A percentile compares a stretch with the other conserved stretches of the same genome.
These are phyloP conservation scores for Drosophila ogumai DNA, from an alignment of 1,140 invertebrate genomes.

Conservation along the genomic window DNA sequence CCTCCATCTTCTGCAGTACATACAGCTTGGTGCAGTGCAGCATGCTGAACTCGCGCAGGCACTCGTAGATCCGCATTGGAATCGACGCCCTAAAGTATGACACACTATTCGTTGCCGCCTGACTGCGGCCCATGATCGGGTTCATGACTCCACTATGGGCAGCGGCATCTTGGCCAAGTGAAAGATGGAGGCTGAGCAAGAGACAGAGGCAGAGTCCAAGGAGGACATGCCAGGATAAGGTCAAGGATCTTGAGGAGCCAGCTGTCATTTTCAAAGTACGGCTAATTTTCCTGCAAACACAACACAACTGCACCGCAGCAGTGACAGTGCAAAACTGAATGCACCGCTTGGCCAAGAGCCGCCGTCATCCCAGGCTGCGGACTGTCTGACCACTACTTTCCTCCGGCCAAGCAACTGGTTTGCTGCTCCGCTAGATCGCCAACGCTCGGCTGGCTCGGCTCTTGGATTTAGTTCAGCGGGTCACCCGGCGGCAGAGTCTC, in stretches of 20 bases:
- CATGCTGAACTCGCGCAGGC: conserved; percentile 65
- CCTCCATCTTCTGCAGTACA: conserved; percentile 81
- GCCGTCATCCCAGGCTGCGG: conserved; percentile 48
- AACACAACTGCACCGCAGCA: conserved; percentile 76
- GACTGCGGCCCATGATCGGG: conserved; percentile 26
- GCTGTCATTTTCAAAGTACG: conserved; percentile 27
- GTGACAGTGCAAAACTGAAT: conserved; percentile 70
- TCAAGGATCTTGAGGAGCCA: conserved; percentile 7
- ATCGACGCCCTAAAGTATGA: conserved; percentile 79
- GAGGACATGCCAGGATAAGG: conserved; percentile 56
- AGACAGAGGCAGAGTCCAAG: conserved; percentile 48
- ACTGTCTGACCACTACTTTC: conserved; percentile 54
- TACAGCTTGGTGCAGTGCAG: conserved; percentile 83
- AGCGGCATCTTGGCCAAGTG: conserved; percentile 30
- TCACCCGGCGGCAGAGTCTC: conserved; percentile 41
- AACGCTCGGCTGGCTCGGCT: conserved; percentile 35
- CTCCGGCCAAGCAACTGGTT: conserved; percentile 65
- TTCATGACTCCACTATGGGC: conserved; percentile 52
- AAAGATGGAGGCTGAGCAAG: background rate
- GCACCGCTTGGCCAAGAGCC: conserved; percentile 40
- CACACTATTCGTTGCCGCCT: conserved; percentile 46
- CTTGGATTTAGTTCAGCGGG: conserved; percentile 72
- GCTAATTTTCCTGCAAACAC: conserved; percentile 11
- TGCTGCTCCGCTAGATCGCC: conserved; percentile 31
- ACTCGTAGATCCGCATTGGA: conserved; percentile 81